Percentiles rank a stretch among this genome's conserved stretches.
Conservation (phyloP, 2,888 invertebrate species). For the Drosophila quinaria region DNA sequence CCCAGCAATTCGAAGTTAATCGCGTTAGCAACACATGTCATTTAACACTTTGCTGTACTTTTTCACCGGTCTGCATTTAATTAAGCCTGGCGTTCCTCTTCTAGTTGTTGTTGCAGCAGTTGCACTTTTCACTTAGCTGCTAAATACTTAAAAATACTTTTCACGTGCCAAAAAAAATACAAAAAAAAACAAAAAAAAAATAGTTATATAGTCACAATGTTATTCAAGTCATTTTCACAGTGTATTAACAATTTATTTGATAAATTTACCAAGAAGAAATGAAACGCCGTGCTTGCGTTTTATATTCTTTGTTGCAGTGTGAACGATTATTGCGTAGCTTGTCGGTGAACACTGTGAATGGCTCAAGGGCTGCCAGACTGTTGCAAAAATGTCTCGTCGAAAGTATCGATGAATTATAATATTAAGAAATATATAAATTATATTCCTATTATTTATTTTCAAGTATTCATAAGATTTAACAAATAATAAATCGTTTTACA, state of each 20-base stretch:
- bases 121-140: conserved; percentile 65
- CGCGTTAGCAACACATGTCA: conserved; percentile 22
- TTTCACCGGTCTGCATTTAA: conserved; percentile 31
- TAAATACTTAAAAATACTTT: conserved; percentile 65
- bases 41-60: conserved; percentile 30
- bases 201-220: conserved; percentile 35
- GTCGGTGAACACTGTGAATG: conserved; percentile 22
- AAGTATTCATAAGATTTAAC: no score
- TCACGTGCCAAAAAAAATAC: conserved; percentile 75
- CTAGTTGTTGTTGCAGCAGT: conserved; percentile 33
- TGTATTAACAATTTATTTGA: conserved; percentile 30
- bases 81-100: conserved; percentile 42
- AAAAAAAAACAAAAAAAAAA: conserved; percentile 53
- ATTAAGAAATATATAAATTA: no score
- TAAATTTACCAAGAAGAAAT: conserved; percentile 51
- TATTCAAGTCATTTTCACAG: conserved; percentile 69
- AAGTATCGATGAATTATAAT: no score
- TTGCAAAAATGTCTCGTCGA: not conserved
- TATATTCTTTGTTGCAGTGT: conserved; percentile 47
- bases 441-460: no score
- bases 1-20: conserved; percentile 21
- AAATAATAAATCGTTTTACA: not conserved
- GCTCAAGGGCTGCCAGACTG: not conserved
- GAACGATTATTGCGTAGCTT: conserved; percentile 23
- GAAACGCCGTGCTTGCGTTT: conserved; percentile 58